Conservation (phyloP, 2,113 vertebrate species). For the Oreochromis tanganicae region DNA sequence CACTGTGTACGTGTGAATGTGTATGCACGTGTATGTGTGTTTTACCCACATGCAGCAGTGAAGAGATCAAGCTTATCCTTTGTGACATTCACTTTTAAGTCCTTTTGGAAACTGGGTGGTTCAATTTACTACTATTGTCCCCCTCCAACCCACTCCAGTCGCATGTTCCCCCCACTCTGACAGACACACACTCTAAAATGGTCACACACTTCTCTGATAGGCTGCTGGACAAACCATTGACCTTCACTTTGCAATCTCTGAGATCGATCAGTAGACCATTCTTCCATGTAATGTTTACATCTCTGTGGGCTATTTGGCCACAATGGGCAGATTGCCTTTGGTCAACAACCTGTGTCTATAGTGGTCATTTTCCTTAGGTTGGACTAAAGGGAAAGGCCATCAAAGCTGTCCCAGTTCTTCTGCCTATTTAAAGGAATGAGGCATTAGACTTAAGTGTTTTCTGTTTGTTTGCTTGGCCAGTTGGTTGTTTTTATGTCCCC, state of each 20-base stretch:
- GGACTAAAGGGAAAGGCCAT: slow-evolving; percentile 5
- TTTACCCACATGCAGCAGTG: slow-evolving; percentile 16
- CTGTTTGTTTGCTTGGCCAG: background rate
- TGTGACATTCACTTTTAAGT: slow-evolving; percentile 64
- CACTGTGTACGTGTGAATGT: background rate
- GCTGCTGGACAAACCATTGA: slow-evolving; percentile 59
- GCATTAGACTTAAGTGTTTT: background rate
- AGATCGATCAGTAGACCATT: slow-evolving; percentile 68
- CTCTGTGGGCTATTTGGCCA: slow-evolving; percentile 64
- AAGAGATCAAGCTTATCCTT: slow-evolving; percentile 59
- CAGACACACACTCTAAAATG: background rate
- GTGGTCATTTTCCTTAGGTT: slow-evolving; percentile 20
- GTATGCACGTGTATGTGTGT: background rate
- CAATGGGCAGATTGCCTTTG: slow-evolving; percentile 59
- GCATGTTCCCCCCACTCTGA: background rate
- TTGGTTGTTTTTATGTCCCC: background rate
- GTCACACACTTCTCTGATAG: slow-evolving; percentile 37
- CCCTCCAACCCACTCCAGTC: background rate
- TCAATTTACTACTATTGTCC: slow-evolving; percentile 56
- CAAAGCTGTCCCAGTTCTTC: background rate
- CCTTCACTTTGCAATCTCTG: slow-evolving; percentile 69
- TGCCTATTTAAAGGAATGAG: slow-evolving; percentile 7
- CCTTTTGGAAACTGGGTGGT: slow-evolving; percentile 51
- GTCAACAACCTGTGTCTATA: slow-evolving; percentile 61
- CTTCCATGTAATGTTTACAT: slow-evolving; percentile 73